phyloP scores from a whole-genome alignment of 2,113 vertebrate genomes.

The Dasyprocta punctata region DNA sequence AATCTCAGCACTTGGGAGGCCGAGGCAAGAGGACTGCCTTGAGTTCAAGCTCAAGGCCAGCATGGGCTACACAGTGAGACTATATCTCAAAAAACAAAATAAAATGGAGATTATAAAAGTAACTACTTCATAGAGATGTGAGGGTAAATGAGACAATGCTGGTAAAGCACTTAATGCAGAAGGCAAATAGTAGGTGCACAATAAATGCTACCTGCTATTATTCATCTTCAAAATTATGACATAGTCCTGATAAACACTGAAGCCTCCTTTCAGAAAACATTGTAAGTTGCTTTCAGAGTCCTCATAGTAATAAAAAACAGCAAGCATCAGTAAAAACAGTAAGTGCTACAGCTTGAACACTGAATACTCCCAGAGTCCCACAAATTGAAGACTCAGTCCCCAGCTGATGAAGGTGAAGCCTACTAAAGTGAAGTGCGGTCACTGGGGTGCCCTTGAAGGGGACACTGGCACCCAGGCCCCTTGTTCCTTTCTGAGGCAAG shows the following conservation, averaged over 20 bases:
- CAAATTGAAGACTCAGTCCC: too few species aligned
- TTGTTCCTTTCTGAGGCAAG: background rate
- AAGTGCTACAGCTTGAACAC: background rate
- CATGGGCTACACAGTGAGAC: background rate
- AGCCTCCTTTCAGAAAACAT: background rate
- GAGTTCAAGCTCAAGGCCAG: background rate
- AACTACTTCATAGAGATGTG: background rate
- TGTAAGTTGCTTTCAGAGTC: background rate
- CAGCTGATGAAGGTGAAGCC: background rate
- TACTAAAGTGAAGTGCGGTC: background rate
- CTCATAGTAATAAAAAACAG: background rate
- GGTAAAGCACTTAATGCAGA: background rate
- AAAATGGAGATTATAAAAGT: background rate
- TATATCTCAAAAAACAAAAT: background rate
- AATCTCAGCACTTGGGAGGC: background rate
- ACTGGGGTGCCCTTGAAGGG: background rate
- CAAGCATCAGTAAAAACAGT: background rate
- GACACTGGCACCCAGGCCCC: too few species aligned
- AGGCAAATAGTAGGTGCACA: background rate
- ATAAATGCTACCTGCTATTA: background rate
- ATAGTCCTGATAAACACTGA: background rate
- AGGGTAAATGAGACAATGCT: background rate
- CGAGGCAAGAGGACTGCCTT: background rate
- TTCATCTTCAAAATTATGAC: background rate
- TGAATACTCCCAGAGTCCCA: background rate